These are phyloP conservation scores for Acrocera orbiculus DNA, from an alignment of 2,888 invertebrate species.

Conservation along the genomic window DNA sequence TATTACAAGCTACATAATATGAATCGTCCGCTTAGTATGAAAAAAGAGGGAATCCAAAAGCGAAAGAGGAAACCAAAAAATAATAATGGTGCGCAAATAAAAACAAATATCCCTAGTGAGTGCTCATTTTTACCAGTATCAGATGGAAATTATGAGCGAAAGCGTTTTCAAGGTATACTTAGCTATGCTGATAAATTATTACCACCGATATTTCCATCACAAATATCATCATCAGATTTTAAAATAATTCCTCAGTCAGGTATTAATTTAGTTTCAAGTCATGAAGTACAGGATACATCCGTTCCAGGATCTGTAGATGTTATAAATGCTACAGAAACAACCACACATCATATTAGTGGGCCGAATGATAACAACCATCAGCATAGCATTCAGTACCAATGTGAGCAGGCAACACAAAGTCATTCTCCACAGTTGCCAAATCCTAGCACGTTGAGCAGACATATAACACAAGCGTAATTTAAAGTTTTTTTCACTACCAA, in stretches of 20 bases:
- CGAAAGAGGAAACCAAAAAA: slow-evolving; percentile 80
- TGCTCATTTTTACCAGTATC: neutral
- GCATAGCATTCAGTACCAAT: too few species aligned
- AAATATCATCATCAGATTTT: too few species aligned
- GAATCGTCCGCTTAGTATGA: slow-evolving; percentile 91
- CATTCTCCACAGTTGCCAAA: slow-evolving; percentile 35
- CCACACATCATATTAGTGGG: slow-evolving; percentile 1
- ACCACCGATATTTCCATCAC: slow-evolving; percentile 26
- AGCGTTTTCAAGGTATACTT: slow-evolving; percentile 3
- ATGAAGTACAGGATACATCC: slow-evolving; percentile 24
- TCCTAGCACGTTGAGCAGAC: slow-evolving; percentile 34
- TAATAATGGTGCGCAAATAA: slow-evolving; percentile 12
- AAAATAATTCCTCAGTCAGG: slow-evolving; percentile 1
- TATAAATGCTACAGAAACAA: slow-evolving; percentile 2
- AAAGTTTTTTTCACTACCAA: slow-evolving; percentile 4
- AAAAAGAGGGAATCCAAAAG: slow-evolving; percentile 96
- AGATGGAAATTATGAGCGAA: too few species aligned
- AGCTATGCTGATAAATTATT: slow-evolving; percentile 10
- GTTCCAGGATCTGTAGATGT: neutral
- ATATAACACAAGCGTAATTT: slow-evolving; percentile 35
- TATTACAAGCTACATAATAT: slow-evolving; percentile 34
- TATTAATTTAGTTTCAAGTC: slow-evolving; percentile 2
- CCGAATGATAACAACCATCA: too few species aligned
- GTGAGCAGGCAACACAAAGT: slow-evolving; percentile 23
- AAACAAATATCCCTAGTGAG: slow-evolving; percentile 19